Evolutionary conservation across 2,888 invertebrate genomes (phyloP).

Genomic region (Cantharis rufa): DNA sequence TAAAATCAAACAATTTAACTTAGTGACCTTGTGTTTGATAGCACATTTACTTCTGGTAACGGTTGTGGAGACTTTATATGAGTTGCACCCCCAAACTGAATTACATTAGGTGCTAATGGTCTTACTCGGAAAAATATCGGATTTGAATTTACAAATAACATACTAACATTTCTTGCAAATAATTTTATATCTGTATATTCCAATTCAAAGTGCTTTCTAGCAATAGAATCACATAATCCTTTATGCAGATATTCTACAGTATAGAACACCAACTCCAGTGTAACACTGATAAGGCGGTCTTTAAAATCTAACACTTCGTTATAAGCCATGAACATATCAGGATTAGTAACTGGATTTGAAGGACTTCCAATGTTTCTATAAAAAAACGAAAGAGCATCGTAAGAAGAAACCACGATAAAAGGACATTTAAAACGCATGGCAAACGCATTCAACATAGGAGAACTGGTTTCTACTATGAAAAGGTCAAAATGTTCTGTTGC

Average conservation of each 20-base stretch:
- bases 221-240: neutral
- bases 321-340: neutral
- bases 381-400: neutral
- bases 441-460: neutral
- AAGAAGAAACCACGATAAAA: neutral
- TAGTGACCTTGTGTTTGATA: neutral
- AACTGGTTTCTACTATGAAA: neutral
- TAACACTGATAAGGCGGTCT: neutral
- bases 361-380: neutral
- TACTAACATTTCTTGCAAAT: slow-evolving; percentile 41
- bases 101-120: slow-evolving; percentile 45
- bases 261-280: neutral
- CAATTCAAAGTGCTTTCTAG: slow-evolving; percentile 43
- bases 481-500: neutral
- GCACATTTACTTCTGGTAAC: slow-evolving; percentile 41
- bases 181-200: slow-evolving; percentile 39
- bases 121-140: slow-evolving; percentile 44
- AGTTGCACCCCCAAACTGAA: slow-evolving; percentile 45
- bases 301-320: neutral
- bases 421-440: neutral
- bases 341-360: neutral
- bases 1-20: neutral
- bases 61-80: slow-evolving; percentile 35
- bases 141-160: slow-evolving; percentile 48
- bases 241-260: neutral